Base-by-base conservation (phyloP, 2,113 vertebrate species). In the Hassar affinis region DNA sequence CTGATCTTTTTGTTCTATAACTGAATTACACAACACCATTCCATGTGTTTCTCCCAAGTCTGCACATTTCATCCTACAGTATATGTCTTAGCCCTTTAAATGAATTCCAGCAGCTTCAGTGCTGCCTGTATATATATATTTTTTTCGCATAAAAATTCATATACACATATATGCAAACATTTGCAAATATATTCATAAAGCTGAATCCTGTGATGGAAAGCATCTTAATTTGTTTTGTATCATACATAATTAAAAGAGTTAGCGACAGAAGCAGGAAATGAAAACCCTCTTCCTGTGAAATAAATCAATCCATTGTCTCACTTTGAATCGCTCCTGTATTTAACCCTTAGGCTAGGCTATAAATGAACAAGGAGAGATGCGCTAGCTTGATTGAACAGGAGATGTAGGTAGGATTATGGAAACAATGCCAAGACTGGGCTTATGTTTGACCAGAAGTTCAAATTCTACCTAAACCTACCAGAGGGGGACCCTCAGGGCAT, bases 171-270 rank as follows among this genome's bases (percentile, higher is more conserved):
- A 76, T 76, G 72, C 49, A 75, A 75, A 54, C 9, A 76, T 76
- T 52, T 76, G 51, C 49, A 76, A 76, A 76, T 76, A 22, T 76
- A 76, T 76, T 76, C 49, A 76, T 35, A 51, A 51, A 75, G 49
- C 27, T 20, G 18, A 76, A 33, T 14, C 47, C 47, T 33, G 78
- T 80, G n/a, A 64, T 66, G 45, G 42, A 76, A 76, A 54, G 74
- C 74, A 76, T 76, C 27, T 76, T 51, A 66, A 80, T 49, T 66
- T 64, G 59, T 80, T 49, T 80, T 80, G 45, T 80, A 51, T 64
- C 45, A 33, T 80, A 80, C 27, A 80, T 80, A 51, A 64, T 64
- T 62, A 54, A 80, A 71, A 3, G 52, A 57, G 38, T 47, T 59
- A 35, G 54, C 79, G 57, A 71, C 17, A 47, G 56, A 49, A 49